A percentile compares a stretch with the other conserved stretches of the same genome.
Evolutionary conservation across 2,797 vertebrate genomes (phyloP).

Genomic region (Malacoctenus gilli): DNA sequence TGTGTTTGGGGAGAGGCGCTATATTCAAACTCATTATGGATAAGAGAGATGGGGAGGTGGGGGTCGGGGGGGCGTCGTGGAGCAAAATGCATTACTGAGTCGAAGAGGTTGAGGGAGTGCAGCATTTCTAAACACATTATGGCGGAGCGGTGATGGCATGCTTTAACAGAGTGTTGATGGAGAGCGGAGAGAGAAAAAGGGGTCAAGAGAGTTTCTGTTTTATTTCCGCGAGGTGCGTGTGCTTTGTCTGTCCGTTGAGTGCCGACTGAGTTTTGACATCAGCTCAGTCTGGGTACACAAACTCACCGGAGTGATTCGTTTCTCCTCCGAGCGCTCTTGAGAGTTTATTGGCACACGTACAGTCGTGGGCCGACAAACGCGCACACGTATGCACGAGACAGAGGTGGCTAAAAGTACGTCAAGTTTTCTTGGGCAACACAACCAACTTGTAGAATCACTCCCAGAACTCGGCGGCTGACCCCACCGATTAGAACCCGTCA

Average conservation of each 20-base stretch:
- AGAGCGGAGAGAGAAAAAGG: constrained; percentile 61
- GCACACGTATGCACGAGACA: background rate
- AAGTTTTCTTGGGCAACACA: constrained; percentile 34
- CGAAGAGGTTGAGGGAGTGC: constrained; percentile 66
- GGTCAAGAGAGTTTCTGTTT: constrained; percentile 79
- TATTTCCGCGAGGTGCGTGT: constrained; percentile 72
- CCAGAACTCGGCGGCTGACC: constrained; percentile 54
- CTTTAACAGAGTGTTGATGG: constrained; percentile 76
- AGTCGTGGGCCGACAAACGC: constrained; percentile 10
- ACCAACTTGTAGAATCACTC: constrained; percentile 48
- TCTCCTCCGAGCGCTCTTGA: constrained; percentile 44
- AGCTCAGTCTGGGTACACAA: constrained; percentile 75
- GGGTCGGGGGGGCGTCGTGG: constrained; percentile 52
- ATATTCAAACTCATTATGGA: constrained; percentile 75
- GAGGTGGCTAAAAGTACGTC: background rate
- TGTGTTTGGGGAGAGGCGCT: constrained; percentile 70
- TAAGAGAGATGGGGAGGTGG: constrained; percentile 70
- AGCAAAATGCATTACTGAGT: constrained; percentile 77
- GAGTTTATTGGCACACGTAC: constrained; percentile 31
- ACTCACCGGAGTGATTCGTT: constrained; percentile 52
- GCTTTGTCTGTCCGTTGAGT: constrained; percentile 60
- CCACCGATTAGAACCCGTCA: constrained; percentile 58
- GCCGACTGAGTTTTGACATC: constrained; percentile 79
- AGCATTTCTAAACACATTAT: constrained; percentile 84
- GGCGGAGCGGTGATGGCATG: constrained; percentile 66